Percentiles rank a stretch among this genome's conserved stretches.
These are phyloP conservation scores for Harpagoxenus sublaevis DNA, from an alignment of 2,888 invertebrate genomes.

Conservation along the genomic window DNA sequence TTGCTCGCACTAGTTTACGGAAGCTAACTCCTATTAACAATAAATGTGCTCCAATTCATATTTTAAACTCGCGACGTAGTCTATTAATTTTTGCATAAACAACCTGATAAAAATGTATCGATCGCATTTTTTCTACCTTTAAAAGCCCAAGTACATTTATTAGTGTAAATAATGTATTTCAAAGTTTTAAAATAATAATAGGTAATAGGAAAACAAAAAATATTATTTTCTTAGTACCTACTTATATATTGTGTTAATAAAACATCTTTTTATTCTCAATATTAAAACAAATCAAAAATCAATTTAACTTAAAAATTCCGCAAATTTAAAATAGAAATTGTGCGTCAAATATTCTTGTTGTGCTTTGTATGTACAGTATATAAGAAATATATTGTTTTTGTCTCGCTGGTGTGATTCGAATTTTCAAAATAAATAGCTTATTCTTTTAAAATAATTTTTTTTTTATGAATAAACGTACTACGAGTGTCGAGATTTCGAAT, in stretches of 20 bases:
- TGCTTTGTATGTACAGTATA: neutral
- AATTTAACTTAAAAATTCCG: neutral
- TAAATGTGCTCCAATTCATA: neutral
- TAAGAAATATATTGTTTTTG: neutral
- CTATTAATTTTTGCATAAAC: neutral
- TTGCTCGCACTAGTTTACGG: neutral
- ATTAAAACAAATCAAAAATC: neutral
- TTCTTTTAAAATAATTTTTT: neutral
- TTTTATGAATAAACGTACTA: neutral
- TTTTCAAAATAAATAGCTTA: neutral
- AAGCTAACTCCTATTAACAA: neutral
- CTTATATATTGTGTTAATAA: neutral
- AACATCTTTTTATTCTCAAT: neutral
- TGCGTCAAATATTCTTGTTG: neutral
- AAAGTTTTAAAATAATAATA: neutral
- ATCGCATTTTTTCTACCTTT: neutral
- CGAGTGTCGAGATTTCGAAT: neutral
- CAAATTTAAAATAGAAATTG: conserved; percentile 1
- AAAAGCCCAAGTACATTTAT: conserved; percentile 3
- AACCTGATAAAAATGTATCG: neutral
- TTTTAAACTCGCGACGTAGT: neutral
- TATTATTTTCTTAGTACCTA: neutral
- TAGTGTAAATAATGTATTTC: neutral
- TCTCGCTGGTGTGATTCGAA: neutral
- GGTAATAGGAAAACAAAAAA: neutral